Evolutionary conservation across 2,797 vertebrate species (phyloP), one percentile per base, ranked within the genome.

Genomic region (Peromyscus melanophrys): DNA sequence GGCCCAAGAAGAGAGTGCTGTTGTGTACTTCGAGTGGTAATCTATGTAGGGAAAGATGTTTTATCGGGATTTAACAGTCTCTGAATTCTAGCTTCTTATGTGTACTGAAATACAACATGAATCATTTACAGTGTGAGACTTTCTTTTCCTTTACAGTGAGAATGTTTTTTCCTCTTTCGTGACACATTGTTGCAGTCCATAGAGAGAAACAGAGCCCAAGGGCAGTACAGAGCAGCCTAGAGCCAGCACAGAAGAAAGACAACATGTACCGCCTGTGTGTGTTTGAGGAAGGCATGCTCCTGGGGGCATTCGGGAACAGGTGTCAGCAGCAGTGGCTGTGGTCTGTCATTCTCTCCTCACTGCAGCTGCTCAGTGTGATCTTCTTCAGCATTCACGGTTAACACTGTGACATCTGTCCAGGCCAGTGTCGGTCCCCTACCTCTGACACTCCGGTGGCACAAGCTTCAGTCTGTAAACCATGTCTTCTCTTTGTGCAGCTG

Each of bases 191-290:
- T 81, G 76, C 6, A 40, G 12, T 76, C 14, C 17, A 49, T 83
- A 23, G 57, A 34, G 67, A 75, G 71, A 34, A 92, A 85, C 57
- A 52, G 29, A 76, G 49, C 10, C 34, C 59, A 63, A 40, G 59
- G 34, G 4, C 37, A 29, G 34, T 49, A 59, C 43, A 59, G 23
- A 29, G 69, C 73, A 37, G 6, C 46, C 73, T 25, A 5, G 59
- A 55, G 21, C 61, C 76, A 10, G 13, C 46, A 37, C 34, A 12
- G 16, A 80, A 25, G 8, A 43, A 46, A 31, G 29, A 59, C 6
- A 37, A 5, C 23, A 16, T 6, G 9, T 0, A 7, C 9, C 0
- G 0, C n/a, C 31, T 14, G 43, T 2, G 19, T 19, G 7, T 29
- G 17, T 49, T 6, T 63, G 21, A 63, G 52, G 57, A 52, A 27